These are phyloP conservation scores for Heterotis niloticus DNA, from an alignment of 2,113 vertebrate genomes.

Conservation along the genomic window DNA sequence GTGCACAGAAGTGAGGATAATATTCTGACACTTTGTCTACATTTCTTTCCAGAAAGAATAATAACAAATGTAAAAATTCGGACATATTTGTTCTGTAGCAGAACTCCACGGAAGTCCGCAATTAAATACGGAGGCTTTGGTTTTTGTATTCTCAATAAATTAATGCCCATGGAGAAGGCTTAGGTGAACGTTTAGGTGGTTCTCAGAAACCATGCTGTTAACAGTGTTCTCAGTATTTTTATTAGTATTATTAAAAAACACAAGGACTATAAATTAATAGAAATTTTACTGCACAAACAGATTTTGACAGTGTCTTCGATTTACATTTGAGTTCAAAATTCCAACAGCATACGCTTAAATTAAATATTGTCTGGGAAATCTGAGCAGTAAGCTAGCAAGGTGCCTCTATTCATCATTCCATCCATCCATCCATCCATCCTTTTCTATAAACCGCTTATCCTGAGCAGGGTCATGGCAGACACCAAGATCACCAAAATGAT, in stretches of 20 bases:
- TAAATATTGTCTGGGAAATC: conserved; percentile 54
- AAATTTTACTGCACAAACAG: conserved; percentile 64
- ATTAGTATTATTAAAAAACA: conserved; percentile 54
- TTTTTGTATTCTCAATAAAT: no score
- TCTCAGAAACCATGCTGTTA: conserved; percentile 30
- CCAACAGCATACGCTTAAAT: conserved; percentile 43
- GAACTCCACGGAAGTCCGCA: no score
- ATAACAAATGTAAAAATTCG: no score
- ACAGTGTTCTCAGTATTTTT: conserved; percentile 52
- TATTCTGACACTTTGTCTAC: no score
- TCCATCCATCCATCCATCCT: no score
- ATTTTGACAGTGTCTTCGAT: conserved; percentile 53
- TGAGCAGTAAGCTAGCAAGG: conserved; percentile 46
- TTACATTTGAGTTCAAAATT: conserved; percentile 64
- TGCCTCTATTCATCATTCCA: no score
- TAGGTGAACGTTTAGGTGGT: background rate
- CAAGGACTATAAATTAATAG: conserved; percentile 73
- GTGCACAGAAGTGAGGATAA: no score
- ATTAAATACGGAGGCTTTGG: no score
- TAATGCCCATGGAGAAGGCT: background rate
- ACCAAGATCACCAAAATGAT: conserved; percentile 29
- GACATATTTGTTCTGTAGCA: no score
- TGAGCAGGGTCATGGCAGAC: background rate
- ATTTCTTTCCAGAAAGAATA: no score
- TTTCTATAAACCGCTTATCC: no score